Percentiles rank a stretch among this genome's conserved stretches.
Conservation (phyloP, 1,140 invertebrate genomes). For the Nephotettix cincticeps region DNA sequence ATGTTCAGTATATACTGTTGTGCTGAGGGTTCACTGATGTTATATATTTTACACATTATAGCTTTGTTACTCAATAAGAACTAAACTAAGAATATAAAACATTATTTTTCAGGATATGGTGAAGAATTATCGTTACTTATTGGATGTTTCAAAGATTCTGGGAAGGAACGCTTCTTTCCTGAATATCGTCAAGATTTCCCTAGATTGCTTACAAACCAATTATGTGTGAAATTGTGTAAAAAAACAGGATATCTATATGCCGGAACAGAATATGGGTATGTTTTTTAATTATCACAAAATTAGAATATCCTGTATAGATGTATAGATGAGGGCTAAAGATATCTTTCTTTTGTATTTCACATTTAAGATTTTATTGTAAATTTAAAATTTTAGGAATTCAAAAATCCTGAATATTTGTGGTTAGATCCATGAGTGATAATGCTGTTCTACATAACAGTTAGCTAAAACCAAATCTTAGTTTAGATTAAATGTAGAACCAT, state of each 20-base stretch:
- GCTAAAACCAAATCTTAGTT: no score
- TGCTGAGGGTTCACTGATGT: no score
- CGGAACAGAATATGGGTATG: constrained; percentile 32
- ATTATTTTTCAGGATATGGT: not conserved
- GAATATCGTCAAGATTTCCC: not conserved
- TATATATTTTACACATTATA: no score
- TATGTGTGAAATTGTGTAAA: not conserved
- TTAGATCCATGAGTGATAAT: not conserved
- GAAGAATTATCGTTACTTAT: not conserved
- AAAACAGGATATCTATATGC: constrained; percentile 14
- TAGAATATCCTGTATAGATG: not conserved
- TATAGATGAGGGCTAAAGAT: not conserved
- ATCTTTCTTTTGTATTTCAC: not conserved
- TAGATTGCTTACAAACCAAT: not conserved
- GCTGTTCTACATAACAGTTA: no score
- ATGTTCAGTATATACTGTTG: no score
- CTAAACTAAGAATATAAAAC: no score
- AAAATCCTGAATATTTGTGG: not conserved
- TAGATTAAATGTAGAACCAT: no score
- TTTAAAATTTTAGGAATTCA: not conserved
- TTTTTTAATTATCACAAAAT: not conserved
- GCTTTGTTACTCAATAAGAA: no score
- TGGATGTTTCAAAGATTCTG: not conserved
- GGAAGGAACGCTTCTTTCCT: not conserved
- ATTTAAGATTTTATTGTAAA: not conserved